Evolutionary conservation across 2,797 vertebrate species (phyloP).

Genomic region (Coracias cyanogaster): DNA sequence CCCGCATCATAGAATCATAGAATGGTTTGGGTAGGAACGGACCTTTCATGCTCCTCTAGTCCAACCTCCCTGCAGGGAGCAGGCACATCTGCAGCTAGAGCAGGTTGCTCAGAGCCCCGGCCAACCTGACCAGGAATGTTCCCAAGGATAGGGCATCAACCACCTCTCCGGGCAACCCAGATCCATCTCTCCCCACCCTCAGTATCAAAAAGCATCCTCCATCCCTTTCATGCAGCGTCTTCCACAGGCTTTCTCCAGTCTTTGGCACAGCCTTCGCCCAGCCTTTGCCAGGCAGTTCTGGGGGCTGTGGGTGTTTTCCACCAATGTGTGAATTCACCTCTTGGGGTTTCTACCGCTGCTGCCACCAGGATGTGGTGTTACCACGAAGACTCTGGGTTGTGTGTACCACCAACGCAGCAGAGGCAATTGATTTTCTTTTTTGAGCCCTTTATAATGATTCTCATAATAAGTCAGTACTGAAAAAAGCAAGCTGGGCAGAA

Average conservation of each 20-base stretch:
- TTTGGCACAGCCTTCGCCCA: not conserved
- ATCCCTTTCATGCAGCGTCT: not conserved
- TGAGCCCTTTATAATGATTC: not conserved
- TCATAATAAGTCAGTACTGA: not conserved
- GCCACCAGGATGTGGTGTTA: not conserved
- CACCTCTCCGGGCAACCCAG: not conserved
- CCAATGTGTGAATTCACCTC: not conserved
- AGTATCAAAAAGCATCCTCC: not conserved
- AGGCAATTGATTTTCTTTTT: not conserved
- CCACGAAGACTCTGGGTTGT: not conserved
- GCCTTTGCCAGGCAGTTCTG: not conserved
- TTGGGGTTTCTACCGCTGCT: not conserved
- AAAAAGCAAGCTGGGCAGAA: not conserved
- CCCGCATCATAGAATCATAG: not conserved
- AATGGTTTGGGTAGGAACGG: not conserved
- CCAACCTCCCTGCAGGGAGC: not conserved
- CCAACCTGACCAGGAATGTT: not conserved
- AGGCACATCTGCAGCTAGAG: not conserved
- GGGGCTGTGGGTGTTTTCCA: not conserved
- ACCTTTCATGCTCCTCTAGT: not conserved
- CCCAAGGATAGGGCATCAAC: not conserved
- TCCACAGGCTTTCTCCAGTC: not conserved
- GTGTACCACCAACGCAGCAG: rapidly evolving
- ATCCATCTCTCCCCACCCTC: not conserved
- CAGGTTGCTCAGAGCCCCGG: too few species aligned